Percentiles rank a stretch among this genome's conserved stretches.
phyloP scores from a whole-genome alignment of 2,888 invertebrate genomes.

The Parnassius glacialis region DNA sequence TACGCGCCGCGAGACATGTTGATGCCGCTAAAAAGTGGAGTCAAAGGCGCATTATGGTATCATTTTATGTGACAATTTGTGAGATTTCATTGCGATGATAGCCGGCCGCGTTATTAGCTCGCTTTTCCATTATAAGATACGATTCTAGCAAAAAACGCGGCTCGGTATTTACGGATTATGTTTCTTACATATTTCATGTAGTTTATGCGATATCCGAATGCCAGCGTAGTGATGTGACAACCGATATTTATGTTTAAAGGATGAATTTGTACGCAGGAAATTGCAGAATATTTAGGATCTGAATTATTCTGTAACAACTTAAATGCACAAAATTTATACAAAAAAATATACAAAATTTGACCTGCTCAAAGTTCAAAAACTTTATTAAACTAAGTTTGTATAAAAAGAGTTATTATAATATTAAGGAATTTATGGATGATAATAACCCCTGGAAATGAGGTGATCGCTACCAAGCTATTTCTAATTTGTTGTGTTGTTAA shows the following conservation, averaged over 20 bases:
- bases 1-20: conserved; percentile 35
- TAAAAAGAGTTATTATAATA: too few species aligned
- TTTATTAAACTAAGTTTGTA: too few species aligned
- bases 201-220: conserved; percentile 8
- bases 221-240: conserved; percentile 11
- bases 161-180: conserved; percentile 3
- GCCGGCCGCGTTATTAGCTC: conserved; percentile 33
- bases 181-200: neutral
- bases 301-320: too few species aligned
- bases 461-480: too few species aligned
- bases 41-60: conserved; percentile 39
- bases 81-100: conserved; percentile 19
- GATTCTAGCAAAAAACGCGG: conserved; percentile 20
- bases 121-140: conserved; percentile 27
- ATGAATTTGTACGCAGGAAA: too few species aligned
- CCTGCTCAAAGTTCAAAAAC: too few species aligned
- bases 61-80: conserved; percentile 39
- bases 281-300: too few species aligned
- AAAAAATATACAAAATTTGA: too few species aligned
- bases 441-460: too few species aligned
- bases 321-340: too few species aligned
- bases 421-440: too few species aligned
- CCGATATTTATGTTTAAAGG: neutral
- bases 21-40: conserved; percentile 32
- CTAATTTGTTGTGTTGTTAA: too few species aligned